These are phyloP conservation scores for Acanthurus leucopareius DNA, from an alignment of 2,797 vertebrate genomes.

Conservation along the genomic window DNA sequence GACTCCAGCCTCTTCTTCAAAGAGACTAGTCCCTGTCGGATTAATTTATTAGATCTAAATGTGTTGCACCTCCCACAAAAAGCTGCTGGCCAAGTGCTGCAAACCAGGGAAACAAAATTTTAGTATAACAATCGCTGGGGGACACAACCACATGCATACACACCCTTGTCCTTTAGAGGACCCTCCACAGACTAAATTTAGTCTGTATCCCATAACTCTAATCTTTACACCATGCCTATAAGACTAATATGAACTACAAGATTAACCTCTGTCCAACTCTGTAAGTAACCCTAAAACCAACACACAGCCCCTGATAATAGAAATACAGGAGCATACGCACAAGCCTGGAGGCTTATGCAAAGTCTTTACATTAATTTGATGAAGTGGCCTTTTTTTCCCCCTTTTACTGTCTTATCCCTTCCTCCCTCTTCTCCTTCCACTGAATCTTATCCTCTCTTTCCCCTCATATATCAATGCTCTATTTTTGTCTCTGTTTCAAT, in stretches of 20 bases:
- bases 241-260: background rate
- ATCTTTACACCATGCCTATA: slow-evolving; percentile 2
- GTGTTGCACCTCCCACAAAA: slow-evolving; percentile 67
- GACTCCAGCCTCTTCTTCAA: slow-evolving; percentile 68
- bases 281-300: background rate
- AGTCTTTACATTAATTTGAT: slow-evolving; percentile 21
- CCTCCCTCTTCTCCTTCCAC: background rate
- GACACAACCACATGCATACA: slow-evolving; percentile 38
- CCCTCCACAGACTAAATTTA: slow-evolving; percentile 1
- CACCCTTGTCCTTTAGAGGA: slow-evolving; percentile 24
- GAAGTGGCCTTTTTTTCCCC: background rate
- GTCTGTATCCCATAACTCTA: background rate
- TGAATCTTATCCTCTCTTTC: background rate
- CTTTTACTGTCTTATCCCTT: background rate
- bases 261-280: background rate
- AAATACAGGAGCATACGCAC: slow-evolving; percentile 2
- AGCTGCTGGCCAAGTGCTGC: slow-evolving; percentile 46
- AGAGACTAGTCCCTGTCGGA: slow-evolving; percentile 64
- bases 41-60: slow-evolving; percentile 74
- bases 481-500: background rate
- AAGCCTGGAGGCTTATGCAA: slow-evolving; percentile 6
- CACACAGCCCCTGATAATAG: background rate
- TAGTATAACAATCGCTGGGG: slow-evolving; percentile 35
- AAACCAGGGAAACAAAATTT: slow-evolving; percentile 53
- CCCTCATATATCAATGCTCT: background rate